Percentiles rank a stretch among this genome's conserved stretches.
Evolutionary conservation across 2,113 vertebrate species (phyloP).

Genomic region (Natator depressus): DNA sequence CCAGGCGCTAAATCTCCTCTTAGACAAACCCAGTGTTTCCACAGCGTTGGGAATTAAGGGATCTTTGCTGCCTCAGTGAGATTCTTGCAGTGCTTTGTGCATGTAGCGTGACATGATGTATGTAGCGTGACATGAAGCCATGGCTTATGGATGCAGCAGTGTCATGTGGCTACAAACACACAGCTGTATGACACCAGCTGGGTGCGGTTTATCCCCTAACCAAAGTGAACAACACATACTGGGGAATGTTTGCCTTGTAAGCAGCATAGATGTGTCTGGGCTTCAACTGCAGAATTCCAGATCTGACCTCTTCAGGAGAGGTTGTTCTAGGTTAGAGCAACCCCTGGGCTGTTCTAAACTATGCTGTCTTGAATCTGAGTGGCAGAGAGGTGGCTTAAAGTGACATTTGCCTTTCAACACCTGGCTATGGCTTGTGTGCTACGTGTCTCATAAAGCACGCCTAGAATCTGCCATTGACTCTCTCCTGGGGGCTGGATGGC

Average conservation of each 20-base stretch:
- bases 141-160: neutral
- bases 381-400: neutral
- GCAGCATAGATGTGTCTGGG: neutral
- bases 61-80: slow-evolving; percentile 39
- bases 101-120: neutral
- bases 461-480: neutral
- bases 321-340: neutral
- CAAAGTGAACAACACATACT: neutral
- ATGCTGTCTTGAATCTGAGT: neutral
- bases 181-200: neutral
- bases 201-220: neutral
- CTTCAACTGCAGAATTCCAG: neutral
- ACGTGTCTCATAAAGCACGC: neutral
- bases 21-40: slow-evolving; percentile 1
- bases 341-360: neutral
- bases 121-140: slow-evolving; percentile 10
- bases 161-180: neutral
- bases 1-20: too few relatives aligned
- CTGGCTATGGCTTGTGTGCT: neutral
- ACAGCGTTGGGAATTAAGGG: neutral
- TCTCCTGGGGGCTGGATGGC: neutral
- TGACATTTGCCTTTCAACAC: neutral
- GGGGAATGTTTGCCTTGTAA: neutral
- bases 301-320: fast-evolving
- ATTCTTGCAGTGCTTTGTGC: neutral